Conservation (phyloP, 2,113 vertebrate species). For the Calonectris borealis region DNA sequence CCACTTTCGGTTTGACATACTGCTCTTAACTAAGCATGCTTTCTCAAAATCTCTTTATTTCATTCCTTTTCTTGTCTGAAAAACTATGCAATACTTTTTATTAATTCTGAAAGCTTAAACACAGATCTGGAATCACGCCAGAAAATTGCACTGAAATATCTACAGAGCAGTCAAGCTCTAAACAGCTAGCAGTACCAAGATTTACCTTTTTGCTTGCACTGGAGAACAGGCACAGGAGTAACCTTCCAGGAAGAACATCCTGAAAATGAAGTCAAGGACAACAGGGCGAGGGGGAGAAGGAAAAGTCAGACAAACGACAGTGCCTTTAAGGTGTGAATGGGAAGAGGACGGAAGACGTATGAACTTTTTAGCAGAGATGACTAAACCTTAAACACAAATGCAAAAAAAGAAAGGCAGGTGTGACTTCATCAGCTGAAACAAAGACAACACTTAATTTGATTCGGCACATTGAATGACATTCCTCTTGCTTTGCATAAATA, state of each 20-base stretch:
- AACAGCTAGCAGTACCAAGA: not conserved
- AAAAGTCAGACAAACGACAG: not conserved
- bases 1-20: not conserved
- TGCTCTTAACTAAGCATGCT: not conserved
- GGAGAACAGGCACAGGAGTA: not conserved
- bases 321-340: not conserved
- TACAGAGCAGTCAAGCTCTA: not conserved
- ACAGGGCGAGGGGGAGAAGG: accelerated
- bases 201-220: not conserved
- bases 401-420: not conserved
- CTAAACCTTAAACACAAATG: not conserved
- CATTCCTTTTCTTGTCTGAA: not conserved
- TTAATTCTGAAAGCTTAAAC: not conserved
- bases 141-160: not conserved
- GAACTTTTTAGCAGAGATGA: not conserved
- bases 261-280: not conserved
- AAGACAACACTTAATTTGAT: not conserved
- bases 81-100: not conserved
- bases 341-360: accelerated
- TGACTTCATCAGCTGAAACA: not conserved
- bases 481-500: not conserved
- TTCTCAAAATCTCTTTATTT: not conserved
- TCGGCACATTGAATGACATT: not conserved
- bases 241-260: not conserved
- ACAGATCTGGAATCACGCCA: not conserved